A percentile compares a stretch with the other conserved stretches of the same genome.
Evolutionary conservation across 1,140 invertebrate genomes (phyloP).

Genomic region (Euwallacea fornicatus): DNA sequence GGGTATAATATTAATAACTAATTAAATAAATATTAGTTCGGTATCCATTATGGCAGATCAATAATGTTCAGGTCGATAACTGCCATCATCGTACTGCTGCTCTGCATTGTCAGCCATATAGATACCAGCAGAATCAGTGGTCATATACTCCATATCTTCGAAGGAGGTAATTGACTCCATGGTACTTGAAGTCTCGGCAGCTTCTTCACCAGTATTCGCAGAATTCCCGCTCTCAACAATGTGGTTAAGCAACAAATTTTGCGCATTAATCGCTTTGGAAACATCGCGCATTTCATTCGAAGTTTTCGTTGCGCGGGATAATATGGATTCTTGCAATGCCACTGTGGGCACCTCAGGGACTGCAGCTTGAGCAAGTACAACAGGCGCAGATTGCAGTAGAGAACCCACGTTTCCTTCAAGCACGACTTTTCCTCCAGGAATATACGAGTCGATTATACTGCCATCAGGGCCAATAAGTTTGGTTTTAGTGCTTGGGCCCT

Average conservation of each 20-base stretch:
- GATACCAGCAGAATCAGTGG: slow-evolving; percentile 4
- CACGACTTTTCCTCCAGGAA: slow-evolving; percentile 42
- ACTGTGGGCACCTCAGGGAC: slow-evolving; percentile 15
- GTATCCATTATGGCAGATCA: not conserved
- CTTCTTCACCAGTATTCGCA: not conserved
- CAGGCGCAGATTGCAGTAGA: slow-evolving; percentile 39
- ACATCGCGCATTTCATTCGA: not conserved
- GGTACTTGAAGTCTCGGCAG: not conserved
- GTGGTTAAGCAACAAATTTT: too few species aligned
- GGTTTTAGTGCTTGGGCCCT: slow-evolving; percentile 44
- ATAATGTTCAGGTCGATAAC: slow-evolving; percentile 39
- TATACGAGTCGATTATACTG: slow-evolving; percentile 42
- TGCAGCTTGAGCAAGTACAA: slow-evolving; percentile 29
- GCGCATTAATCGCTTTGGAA: not conserved
- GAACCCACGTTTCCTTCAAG: slow-evolving; percentile 38
- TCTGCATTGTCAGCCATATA: slow-evolving; percentile 47
- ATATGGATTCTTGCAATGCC: slow-evolving; percentile 6
- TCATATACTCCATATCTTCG: not conserved
- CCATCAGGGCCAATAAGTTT: slow-evolving; percentile 45
- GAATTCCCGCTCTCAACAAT: not conserved
- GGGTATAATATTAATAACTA: too few species aligned
- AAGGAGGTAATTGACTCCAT: not conserved
- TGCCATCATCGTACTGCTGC: slow-evolving; percentile 48
- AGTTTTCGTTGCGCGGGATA: slow-evolving; percentile 24
- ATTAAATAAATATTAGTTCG: too few species aligned